Base-by-base conservation (phyloP, 2,888 invertebrate species). In the Aleiodes alternator region DNA sequence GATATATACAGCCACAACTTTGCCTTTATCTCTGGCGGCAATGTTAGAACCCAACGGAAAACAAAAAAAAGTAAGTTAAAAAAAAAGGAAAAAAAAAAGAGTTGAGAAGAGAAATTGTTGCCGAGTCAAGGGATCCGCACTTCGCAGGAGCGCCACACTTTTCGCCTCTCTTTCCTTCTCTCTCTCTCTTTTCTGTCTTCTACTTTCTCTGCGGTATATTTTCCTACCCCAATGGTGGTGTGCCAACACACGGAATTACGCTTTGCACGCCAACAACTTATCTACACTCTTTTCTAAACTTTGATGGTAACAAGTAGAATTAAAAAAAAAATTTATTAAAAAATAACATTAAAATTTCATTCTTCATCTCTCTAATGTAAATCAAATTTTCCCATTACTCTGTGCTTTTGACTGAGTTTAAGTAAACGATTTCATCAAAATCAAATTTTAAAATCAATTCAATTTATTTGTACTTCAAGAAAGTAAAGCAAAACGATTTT, bases 41-140 rank as follows among this genome's bases (percentile, higher is more conserved):
- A 31, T 31, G 5, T 48, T 50, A 16, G 16, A 14, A 53, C 16
- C 16, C 53, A 53, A 16, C 53, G 8, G 53, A 12, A 53, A 14
- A 5, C 51, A 51, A 53, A 53, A 53, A 53, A 53, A 12, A 14
- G n/a, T 29, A 23, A 31, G 23, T 48, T 51, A 31, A 66, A 50
- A 61, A 34, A 53, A 50, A n/a, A n/a, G n/a, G n/a, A 69, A 31
- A 53, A 56, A 43, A 38, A 56, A 16, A 31, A 69, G 43, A 64
- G 43, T 55, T 53, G 34, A 51, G 9, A 48, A 71, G 72, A 72
- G 51, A 72, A 72, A 72, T 72, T 61, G 72, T 64, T 72, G 64
- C n/a, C 38, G 51, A 72, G 61, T 72, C 59, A 50, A 55, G 70
- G 56, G 56, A 55, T 70, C 56, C 55, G 56, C 55, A 43, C 61